Conservation (phyloP, 2,113 vertebrate species). For the Helogale parvula region DNA sequence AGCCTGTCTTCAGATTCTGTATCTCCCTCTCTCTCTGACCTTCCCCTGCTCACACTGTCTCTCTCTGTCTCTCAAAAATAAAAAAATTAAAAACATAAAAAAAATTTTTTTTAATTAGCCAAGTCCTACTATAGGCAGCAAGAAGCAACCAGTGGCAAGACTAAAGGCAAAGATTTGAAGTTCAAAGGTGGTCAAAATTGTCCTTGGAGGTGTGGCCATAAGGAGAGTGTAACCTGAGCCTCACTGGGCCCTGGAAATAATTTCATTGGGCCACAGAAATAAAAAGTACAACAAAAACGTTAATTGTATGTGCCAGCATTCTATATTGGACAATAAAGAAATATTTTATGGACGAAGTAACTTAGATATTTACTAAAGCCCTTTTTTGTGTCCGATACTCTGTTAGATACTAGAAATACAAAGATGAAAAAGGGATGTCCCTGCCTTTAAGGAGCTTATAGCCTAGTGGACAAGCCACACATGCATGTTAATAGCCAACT, state of each 20-base stretch:
- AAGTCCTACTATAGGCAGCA: not conserved
- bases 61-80: no score
- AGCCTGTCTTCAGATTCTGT: no score
- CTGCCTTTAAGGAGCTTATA: not conserved
- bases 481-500: not conserved
- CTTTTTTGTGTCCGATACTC: not conserved
- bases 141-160: not conserved
- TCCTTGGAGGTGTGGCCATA: not conserved
- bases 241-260: not conserved
- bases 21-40: no score
- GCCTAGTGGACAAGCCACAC: not conserved
- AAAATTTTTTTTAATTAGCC: not conserved
- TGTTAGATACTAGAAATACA: constrained; percentile 24
- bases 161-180: not conserved
- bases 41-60: no score
- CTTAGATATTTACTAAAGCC: not conserved
- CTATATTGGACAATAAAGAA: not conserved
- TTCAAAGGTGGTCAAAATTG: not conserved
- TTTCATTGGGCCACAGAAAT: not conserved
- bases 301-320: not conserved
- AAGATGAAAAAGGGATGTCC: not conserved
- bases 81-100: no score
- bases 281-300: not conserved
- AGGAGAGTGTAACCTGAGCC: not conserved
- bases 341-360: constrained; percentile 33